Base-by-base conservation (phyloP, 2,797 vertebrate species). In the Hypotaenidia philippensis region DNA sequence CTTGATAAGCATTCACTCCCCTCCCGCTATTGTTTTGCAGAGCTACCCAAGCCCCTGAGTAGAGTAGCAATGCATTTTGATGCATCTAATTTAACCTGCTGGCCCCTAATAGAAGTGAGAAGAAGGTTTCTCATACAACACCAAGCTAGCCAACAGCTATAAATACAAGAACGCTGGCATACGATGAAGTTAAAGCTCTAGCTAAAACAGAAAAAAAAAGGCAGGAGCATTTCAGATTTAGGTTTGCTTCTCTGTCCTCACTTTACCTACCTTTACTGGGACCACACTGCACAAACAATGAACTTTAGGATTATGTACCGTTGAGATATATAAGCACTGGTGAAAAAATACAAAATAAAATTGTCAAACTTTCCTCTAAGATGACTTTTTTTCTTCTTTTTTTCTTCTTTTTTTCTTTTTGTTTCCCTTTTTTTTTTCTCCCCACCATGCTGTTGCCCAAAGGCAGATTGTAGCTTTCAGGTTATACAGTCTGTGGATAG, bases 1-100 rank as follows among this genome's bases (percentile, higher is more conserved):
- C 93, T 97, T 97, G 97, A 97, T 98, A 97, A 97, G 96, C 79
- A 56, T 92, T 96, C 88, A 66, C 85, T 96, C 64, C 72, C 70
- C 68, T 93, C 77, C 3, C 6, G 5, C 56, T 91, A 41, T 80
- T 95, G 91, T 96, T 96, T 96, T 56, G 71, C 31, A 29, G 11
- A 21, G 11, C 6, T 79, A 38, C 55, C 19, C 56, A 31, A 36
- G 68, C 70, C 89, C 60, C 1, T 36, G 1, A 57, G 44, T 18
- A 22, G 34, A 85, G 66, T 8, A 63, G 31, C 80, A 95, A 89
- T 60, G 78, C 53, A 81, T 81, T 80, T 64, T 53, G 80, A 93
- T 89, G 81, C 72, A 83, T 83, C 55, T 95, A 83, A 97, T 97
- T 98, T 97, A 95, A 96, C 82, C 85, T 92, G 38, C 82, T 83